phyloP scores from a whole-genome alignment of 2,113 vertebrate genomes.

The Percopsis transmontana region DNA sequence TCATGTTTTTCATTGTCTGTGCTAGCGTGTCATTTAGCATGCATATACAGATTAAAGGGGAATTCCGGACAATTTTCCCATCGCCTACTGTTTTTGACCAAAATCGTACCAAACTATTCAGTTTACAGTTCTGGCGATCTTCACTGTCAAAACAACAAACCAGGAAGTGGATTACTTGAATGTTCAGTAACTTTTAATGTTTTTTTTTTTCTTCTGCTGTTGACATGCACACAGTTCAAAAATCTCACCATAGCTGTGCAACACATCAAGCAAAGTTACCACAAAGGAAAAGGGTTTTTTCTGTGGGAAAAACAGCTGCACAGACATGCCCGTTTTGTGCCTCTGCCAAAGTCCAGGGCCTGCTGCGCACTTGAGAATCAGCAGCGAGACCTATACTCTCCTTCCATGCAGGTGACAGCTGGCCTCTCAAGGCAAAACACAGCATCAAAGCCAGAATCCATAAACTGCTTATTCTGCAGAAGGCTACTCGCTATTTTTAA shows the following conservation, averaged over 20 bases:
- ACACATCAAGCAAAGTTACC: slow-evolving; percentile 2
- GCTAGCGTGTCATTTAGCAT: too few relatives aligned
- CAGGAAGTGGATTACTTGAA: too few relatives aligned
- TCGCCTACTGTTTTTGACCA: too few relatives aligned
- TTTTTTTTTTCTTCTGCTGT: not conserved
- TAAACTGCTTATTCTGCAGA: slow-evolving; percentile 77
- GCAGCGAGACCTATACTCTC: slow-evolving; percentile 29
- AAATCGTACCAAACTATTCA: too few relatives aligned
- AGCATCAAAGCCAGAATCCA: slow-evolving; percentile 69
- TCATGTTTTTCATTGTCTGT: too few relatives aligned
- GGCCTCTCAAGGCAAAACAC: slow-evolving; percentile 69
- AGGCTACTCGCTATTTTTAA: slow-evolving; percentile 76
- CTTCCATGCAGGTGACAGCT: slow-evolving; percentile 73
- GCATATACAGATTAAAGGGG: too few relatives aligned
- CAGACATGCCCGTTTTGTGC: slow-evolving; percentile 22
- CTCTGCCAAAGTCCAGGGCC: slow-evolving; percentile 36
- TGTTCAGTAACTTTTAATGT: not conserved
- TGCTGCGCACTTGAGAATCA: slow-evolving; percentile 37
- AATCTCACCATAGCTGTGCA: not conserved
- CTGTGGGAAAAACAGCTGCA: not conserved
- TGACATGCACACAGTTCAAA: not conserved
- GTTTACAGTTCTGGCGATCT: too few relatives aligned
- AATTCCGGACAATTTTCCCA: too few relatives aligned
- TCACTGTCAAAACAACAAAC: too few relatives aligned
- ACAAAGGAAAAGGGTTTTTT: slow-evolving; percentile 15